A percentile compares a stretch with the other conserved stretches of the same genome.
phyloP scores from a whole-genome alignment of 2,113 vertebrate genomes.

The Chamaetylas fuelleborni region DNA sequence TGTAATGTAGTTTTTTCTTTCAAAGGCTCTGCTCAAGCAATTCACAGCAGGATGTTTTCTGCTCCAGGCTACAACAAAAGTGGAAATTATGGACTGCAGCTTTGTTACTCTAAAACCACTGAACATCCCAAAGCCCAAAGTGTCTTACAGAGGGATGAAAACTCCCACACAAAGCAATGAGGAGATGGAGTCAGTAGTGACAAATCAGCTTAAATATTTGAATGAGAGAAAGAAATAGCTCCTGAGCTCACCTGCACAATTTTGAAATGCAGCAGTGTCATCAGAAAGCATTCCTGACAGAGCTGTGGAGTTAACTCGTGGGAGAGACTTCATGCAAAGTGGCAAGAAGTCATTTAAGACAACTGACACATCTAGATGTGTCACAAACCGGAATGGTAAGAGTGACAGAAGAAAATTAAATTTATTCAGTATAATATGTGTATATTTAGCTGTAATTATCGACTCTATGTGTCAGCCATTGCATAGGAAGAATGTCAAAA shows the following conservation, averaged over 20 bases:
- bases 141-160: background rate
- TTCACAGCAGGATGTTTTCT: background rate
- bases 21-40: background rate
- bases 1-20: background rate
- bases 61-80: background rate
- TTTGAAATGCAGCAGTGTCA: background rate
- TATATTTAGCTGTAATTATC: background rate
- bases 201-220: background rate
- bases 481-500: background rate
- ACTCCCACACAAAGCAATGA: background rate
- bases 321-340: background rate
- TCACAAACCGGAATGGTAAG: background rate
- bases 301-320: background rate
- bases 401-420: background rate
- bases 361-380: background rate
- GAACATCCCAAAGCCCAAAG: background rate
- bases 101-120: background rate
- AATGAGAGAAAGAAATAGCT: background rate
- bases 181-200: background rate
- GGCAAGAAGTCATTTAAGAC: background rate
- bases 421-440: background rate
- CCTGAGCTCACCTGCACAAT: background rate
- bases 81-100: background rate
- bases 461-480: background rate
- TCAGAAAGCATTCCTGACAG: background rate